Percentiles rank a stretch among this genome's conserved stretches.
These are phyloP conservation scores for Lycopodina hypogea DNA, from an alignment of 37 sponge, comb jelly and placozoan genomes.

Conservation along the genomic window DNA sequence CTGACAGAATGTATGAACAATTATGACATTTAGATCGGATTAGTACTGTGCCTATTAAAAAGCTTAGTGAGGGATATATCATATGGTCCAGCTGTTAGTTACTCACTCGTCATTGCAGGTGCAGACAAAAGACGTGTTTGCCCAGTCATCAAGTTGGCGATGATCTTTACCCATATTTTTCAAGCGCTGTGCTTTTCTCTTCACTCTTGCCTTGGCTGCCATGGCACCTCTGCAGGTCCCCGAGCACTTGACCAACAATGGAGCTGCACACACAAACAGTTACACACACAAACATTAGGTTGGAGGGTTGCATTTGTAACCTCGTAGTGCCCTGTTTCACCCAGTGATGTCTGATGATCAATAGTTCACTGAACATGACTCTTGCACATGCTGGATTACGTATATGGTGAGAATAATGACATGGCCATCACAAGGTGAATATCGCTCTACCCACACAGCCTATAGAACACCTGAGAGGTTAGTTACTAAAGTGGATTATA, in stretches of 20 bases:
- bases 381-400: no score
- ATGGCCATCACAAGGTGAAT: no score
- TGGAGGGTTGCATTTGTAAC: background rate
- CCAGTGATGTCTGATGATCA: background rate
- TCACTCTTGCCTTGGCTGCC: slow-evolving; percentile 58
- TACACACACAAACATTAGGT: background rate
- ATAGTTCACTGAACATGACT: background rate
- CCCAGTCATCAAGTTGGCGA: slow-evolving; percentile 68
- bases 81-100: no score
- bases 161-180: slow-evolving; percentile 55
- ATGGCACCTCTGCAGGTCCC: slow-evolving; percentile 74
- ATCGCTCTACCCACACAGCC: no score
- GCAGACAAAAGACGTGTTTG: slow-evolving; percentile 70
- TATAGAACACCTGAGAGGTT: no score
- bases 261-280: slow-evolving; percentile 31
- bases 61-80: no score
- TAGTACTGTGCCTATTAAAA: no score
- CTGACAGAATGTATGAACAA: no score
- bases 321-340: background rate
- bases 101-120: slow-evolving; percentile 73
- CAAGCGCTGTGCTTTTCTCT: slow-evolving; percentile 45
- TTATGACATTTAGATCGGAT: no score
- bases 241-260: slow-evolving; percentile 60
- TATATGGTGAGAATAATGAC: no score
- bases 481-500: no score